Evolutionary conservation across 2,888 invertebrate species (phyloP).

Genomic region (Spisula subtruncata): DNA sequence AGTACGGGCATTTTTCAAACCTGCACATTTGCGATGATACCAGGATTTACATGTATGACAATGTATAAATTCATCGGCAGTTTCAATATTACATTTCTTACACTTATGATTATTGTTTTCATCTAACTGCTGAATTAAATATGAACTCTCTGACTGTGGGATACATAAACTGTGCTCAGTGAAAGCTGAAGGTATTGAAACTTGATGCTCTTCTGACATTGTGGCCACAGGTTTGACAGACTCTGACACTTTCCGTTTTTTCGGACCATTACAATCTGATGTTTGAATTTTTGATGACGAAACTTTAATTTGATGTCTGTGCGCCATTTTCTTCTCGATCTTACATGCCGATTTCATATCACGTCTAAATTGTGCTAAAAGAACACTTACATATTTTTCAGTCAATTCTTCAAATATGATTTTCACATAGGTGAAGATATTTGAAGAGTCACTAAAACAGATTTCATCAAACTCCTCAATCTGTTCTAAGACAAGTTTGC

Average conservation of each 20-base stretch:
- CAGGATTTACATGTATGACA: constrained; percentile 54
- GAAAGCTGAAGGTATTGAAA: too few species aligned
- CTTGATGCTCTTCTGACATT: too few species aligned
- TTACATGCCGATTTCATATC: constrained; percentile 54
- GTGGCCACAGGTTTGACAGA: too few species aligned
- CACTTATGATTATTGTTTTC: constrained; percentile 43
- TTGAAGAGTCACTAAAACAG: not conserved
- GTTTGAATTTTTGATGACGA: not conserved
- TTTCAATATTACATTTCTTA: constrained; percentile 45
- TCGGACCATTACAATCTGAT: too few species aligned
- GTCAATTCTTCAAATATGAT: constrained; percentile 5
- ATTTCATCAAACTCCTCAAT: constrained; percentile 46
- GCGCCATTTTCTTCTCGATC: constrained; percentile 61
- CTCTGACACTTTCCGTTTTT: too few species aligned
- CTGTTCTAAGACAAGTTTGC: constrained; percentile 12
- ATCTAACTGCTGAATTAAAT: too few species aligned
- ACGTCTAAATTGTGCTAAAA: constrained; percentile 50
- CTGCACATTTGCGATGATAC: constrained; percentile 55
- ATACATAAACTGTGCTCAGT: not conserved
- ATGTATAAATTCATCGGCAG: constrained; percentile 47
- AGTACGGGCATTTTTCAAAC: constrained; percentile 21
- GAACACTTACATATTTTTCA: constrained; percentile 49
- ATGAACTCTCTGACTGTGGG: not conserved
- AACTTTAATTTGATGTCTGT: constrained; percentile 60
- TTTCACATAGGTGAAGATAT: not conserved